Evolutionary conservation across 2,797 vertebrate species (phyloP).

Genomic region (Diplodus puntazzo): DNA sequence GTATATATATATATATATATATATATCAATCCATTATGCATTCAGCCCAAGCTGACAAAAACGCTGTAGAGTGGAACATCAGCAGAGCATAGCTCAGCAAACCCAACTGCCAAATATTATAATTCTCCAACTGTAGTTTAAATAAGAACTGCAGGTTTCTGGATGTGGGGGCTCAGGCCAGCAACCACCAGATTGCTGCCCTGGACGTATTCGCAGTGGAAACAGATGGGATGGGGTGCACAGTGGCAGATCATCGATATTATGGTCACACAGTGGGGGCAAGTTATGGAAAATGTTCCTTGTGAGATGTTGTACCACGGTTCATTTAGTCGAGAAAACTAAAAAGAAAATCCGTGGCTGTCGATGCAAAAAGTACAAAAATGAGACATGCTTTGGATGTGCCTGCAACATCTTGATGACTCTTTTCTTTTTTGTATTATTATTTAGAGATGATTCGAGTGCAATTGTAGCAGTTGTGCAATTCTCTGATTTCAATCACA

Average conservation of each 20-base stretch:
- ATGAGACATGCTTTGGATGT: constrained; percentile 1
- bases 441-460: background rate
- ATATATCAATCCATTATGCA: constrained; percentile 44
- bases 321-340: constrained; percentile 33
- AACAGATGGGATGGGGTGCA: constrained; percentile 72
- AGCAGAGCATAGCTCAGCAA: constrained; percentile 51
- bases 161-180: constrained; percentile 45
- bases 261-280: constrained; percentile 56
- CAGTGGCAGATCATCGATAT: constrained; percentile 61
- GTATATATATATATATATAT: background rate
- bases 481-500: constrained; percentile 20
- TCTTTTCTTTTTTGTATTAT: background rate
- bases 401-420: constrained; percentile 2
- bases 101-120: constrained; percentile 54
- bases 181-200: constrained; percentile 57
- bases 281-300: constrained; percentile 66
- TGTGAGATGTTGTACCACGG: constrained; percentile 31
- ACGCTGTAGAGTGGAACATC: constrained; percentile 37
- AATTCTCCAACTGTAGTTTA: constrained; percentile 60
- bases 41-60: constrained; percentile 58
- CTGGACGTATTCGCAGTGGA: constrained; percentile 53
- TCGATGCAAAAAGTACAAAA: constrained; percentile 13
- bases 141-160: constrained; percentile 67
- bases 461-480: background rate
- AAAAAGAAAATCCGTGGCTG: constrained; percentile 16